A percentile compares a stretch with the other conserved stretches of the same genome.
These are phyloP conservation scores for Botia almorhae DNA, from an alignment of 2,797 vertebrate genomes.

Conservation along the genomic window DNA sequence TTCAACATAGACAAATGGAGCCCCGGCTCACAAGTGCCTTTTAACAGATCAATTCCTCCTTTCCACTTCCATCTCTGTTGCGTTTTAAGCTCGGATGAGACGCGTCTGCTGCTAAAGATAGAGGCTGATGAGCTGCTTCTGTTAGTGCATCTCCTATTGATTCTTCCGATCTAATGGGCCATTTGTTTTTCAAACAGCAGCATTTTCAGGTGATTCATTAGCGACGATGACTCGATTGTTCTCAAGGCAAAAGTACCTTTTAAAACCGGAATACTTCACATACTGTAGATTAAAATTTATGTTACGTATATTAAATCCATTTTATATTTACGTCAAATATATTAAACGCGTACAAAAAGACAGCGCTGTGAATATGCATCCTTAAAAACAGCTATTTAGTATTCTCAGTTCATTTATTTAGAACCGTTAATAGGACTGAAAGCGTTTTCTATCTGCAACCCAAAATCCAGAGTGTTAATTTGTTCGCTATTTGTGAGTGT, in stretches of 20 bases:
- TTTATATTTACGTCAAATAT: no score
- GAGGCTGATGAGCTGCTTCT: background rate
- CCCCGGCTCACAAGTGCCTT: slow-evolving; percentile 72
- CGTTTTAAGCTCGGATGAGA: slow-evolving; percentile 16
- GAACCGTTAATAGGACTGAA: background rate
- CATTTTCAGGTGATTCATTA: background rate
- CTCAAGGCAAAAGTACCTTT: no score
- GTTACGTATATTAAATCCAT: no score
- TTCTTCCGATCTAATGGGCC: no score
- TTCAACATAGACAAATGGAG: slow-evolving; percentile 68
- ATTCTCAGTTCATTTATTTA: background rate
- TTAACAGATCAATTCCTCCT: slow-evolving; percentile 75
- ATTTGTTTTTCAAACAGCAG: no score
- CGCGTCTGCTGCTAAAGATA: slow-evolving; percentile 23
- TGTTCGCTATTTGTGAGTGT: background rate
- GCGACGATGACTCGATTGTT: background rate
- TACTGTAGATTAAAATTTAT: no score
- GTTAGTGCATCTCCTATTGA: background rate
- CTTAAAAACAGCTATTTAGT: background rate
- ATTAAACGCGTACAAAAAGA: background rate
- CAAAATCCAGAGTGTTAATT: background rate
- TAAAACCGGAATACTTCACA: no score
- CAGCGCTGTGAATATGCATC: background rate
- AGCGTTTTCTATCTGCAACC: background rate
- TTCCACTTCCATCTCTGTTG: slow-evolving; percentile 41